Conservation (phyloP, 2,888 invertebrate genomes). For the Brenthis hecate region DNA sequence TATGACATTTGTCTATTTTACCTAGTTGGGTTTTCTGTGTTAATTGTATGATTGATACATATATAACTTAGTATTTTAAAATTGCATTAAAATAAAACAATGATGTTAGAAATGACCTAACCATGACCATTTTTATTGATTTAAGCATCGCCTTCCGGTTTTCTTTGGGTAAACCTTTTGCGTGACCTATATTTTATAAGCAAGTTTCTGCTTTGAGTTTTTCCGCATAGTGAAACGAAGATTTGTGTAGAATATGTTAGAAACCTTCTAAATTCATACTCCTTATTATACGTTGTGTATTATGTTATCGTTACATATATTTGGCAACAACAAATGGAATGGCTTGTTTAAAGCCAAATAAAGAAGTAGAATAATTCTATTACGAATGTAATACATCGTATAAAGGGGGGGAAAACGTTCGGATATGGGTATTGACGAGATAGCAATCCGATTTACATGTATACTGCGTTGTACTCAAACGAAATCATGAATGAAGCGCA, state of each 20-base stretch:
- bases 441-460: constrained; percentile 81
- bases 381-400: constrained; percentile 72
- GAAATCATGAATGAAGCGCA: constrained; percentile 82
- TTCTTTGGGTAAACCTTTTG: constrained; percentile 18
- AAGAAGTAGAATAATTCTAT: constrained; percentile 56
- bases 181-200: constrained; percentile 23
- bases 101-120: background rate
- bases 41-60: no score
- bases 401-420: constrained; percentile 67
- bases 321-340: constrained; percentile 30
- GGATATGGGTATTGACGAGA: constrained; percentile 69
- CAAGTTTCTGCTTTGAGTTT: background rate
- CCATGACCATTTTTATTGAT: constrained; percentile 25
- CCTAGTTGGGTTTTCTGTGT: background rate
- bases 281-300: background rate
- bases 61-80: no score
- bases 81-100: background rate
- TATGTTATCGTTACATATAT: constrained; percentile 11
- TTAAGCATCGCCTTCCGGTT: constrained; percentile 26
- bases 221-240: background rate
- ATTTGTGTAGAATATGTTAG: background rate
- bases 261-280: background rate
- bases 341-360: constrained; percentile 44
- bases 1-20: background rate
- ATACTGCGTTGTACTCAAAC: constrained; percentile 77